Conservation (phyloP, 2,113 vertebrate species). For the Hypomesus transpacificus region DNA sequence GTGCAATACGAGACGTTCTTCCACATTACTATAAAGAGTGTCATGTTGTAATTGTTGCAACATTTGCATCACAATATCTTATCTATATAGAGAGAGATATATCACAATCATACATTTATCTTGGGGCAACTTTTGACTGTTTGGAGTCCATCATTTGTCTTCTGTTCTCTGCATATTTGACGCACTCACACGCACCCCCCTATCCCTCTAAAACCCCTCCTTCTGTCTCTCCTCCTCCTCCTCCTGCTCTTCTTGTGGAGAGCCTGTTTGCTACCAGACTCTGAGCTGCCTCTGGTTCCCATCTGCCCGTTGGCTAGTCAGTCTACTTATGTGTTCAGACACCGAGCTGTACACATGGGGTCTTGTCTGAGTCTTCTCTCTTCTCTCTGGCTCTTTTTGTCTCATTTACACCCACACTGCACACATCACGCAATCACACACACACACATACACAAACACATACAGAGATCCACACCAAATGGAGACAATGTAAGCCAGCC, state of each 20-base stretch:
- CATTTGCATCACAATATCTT: too few relatives aligned
- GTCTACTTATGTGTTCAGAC: slow-evolving; percentile 7
- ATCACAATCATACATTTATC: too few relatives aligned
- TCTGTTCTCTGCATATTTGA: background rate
- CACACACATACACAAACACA: background rate
- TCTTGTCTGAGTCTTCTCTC: background rate
- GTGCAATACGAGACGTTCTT: too few relatives aligned
- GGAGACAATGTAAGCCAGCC: background rate
- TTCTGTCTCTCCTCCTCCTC: background rate
- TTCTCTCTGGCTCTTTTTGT: background rate
- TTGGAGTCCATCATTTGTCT: background rate
- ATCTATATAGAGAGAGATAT: too few relatives aligned
- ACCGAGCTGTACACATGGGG: slow-evolving; percentile 2
- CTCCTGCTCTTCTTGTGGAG: background rate
- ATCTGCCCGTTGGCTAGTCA: background rate
- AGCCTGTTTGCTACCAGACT: background rate
- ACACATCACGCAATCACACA: background rate
- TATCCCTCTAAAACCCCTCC: background rate
- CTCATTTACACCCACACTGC: background rate
- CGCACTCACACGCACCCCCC: background rate
- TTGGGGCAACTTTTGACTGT: too few relatives aligned
- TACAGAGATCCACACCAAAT: background rate
- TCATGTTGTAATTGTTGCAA: too few relatives aligned
- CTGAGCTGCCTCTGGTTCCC: slow-evolving; percentile 3
- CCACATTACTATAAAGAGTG: too few relatives aligned